phyloP scores from a whole-genome alignment of 2,888 invertebrate genomes.

The Poecilus cupreus region DNA sequence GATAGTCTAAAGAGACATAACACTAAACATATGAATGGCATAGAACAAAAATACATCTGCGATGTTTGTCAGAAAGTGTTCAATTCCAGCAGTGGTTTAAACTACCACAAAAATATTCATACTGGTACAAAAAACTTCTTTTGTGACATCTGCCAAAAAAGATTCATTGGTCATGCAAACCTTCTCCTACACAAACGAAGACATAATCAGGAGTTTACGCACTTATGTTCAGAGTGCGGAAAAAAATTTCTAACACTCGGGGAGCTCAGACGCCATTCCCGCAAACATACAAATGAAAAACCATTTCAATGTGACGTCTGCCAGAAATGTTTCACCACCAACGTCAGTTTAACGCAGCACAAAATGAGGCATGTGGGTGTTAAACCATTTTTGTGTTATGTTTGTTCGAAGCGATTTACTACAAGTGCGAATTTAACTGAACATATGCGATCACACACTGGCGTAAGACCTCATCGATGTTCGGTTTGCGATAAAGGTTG shows the following conservation, averaged over 20 bases:
- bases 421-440: slow-evolving; percentile 60
- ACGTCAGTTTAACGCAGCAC: slow-evolving; percentile 59
- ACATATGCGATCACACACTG: slow-evolving; percentile 61
- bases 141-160: slow-evolving; percentile 60
- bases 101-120: slow-evolving; percentile 59
- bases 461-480: slow-evolving; percentile 58
- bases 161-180: slow-evolving; percentile 55
- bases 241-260: slow-evolving; percentile 59
- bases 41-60: slow-evolving; percentile 27
- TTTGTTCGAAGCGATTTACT: slow-evolving; percentile 60
- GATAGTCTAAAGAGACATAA: slow-evolving; percentile 39
- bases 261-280: slow-evolving; percentile 56
- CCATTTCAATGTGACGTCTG: slow-evolving; percentile 60
- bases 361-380: slow-evolving; percentile 59
- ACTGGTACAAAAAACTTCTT: slow-evolving; percentile 53
- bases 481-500: slow-evolving; percentile 60
- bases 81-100: slow-evolving; percentile 56
- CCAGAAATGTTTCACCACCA: slow-evolving; percentile 59
- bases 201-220: slow-evolving; percentile 54
- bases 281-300: slow-evolving; percentile 60
- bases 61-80: slow-evolving; percentile 57
- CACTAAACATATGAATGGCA: slow-evolving; percentile 32
- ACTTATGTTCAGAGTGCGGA: slow-evolving; percentile 58
- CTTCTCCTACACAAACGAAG: slow-evolving; percentile 56
- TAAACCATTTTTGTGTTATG: slow-evolving; percentile 59